Base-by-base conservation (phyloP, 2,888 invertebrate genomes). In the Tricholauxania praeusta region DNA sequence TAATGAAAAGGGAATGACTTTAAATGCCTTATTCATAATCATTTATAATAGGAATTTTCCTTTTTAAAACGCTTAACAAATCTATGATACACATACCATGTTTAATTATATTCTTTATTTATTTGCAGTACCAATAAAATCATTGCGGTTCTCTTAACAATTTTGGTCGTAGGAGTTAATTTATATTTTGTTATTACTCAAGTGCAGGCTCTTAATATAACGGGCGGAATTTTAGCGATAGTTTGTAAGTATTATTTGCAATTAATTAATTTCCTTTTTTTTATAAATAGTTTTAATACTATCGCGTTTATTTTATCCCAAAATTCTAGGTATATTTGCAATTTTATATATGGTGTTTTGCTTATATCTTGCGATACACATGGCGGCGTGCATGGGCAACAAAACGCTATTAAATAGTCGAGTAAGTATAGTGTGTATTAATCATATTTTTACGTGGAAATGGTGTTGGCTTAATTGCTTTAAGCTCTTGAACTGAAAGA, bases 101-200 rank as follows among this genome's bases (percentile, higher is more conserved):
- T 53, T 19, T 62, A 47, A 47, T 14, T 39, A 59, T 55, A 1
- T 51, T 66, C 39, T 12, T 48, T 60, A 32, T 47, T 22, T 53
- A 73, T 72, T 53, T 90, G 51, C 85, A 94, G 94, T 76, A 87
- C 88, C 39, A 94, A 92, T 86, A 93, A 92, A 88, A 86, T 92
- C 28, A 87, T 93, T 48, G 90, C 94, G 0, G 90, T 92, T 28
- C 70, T 91, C 5, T 86, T 96, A 48, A 92, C 94, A 14, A 82
- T 92, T 10, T 83, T 92, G 55, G 93, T 96, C 7, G 93, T 96
- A 80, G 88, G 86, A 7, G 95, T 96, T 79, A 96, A 96, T 85
- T 89, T 94, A 75, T 95, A 91, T 84, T 94, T 95, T 85, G 93
- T 95, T 14, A 87, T 90, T 19, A 89, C 89, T 69, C 91, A 91